Conservation (phyloP, 2,888 invertebrate genomes). For the Lumbricus terrestris region DNA sequence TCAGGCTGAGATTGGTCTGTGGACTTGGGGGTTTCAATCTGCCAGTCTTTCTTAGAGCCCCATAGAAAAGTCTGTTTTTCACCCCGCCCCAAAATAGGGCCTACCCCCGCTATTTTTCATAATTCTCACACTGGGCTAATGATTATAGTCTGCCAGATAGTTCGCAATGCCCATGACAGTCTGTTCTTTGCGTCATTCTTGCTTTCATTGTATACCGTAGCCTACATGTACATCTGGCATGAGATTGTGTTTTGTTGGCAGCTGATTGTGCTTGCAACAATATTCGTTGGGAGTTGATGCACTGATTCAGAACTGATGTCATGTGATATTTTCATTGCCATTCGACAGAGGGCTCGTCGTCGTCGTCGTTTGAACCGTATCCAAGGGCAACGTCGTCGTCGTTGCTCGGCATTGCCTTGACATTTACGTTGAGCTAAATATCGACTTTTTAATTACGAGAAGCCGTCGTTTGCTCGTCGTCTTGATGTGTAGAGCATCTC, state of each 20-base stretch:
- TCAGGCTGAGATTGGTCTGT: too few species aligned
- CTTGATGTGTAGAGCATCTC: neutral
- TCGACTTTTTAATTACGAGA: neutral
- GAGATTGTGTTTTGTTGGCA: too few species aligned
- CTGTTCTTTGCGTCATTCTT: neutral
- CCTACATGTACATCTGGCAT: too few species aligned
- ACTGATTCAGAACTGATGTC: too few species aligned
- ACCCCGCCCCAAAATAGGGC: too few species aligned
- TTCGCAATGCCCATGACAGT: neutral
- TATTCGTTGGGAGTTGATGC: neutral
- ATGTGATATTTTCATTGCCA: neutral
- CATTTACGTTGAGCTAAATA: neutral
- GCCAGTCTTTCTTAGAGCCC: too few species aligned
- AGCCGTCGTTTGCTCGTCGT: neutral
- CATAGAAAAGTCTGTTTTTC: too few species aligned
- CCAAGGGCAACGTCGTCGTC: neutral
- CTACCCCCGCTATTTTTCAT: too few species aligned
- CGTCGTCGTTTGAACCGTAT: neutral
- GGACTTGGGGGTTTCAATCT: too few species aligned
- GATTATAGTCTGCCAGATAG: neutral
- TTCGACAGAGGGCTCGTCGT: neutral
- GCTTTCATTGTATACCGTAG: too few species aligned
- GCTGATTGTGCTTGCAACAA: neutral
- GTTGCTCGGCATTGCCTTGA: neutral
- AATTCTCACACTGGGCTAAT: too few species aligned